Evolutionary conservation across 2,888 invertebrate genomes (phyloP), one percentile per base, ranked within the genome.

Genomic region (Leucophenga maculata): DNA sequence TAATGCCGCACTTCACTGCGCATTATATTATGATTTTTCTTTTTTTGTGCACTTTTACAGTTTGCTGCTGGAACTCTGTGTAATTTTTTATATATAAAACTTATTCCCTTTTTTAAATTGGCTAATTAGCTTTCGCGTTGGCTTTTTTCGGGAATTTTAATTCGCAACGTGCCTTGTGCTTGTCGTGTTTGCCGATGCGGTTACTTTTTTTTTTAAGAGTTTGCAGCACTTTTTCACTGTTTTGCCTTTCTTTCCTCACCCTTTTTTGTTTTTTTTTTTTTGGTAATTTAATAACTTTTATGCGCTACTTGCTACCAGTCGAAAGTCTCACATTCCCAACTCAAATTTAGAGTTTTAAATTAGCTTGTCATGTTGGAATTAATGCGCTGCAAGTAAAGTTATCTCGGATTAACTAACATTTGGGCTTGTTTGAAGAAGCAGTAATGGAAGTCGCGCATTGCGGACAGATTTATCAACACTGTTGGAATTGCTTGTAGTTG

Each of bases 121-220:
- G 72, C 80, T 81, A 81, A 81, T 81, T 83, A 81, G 77, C 76
- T 76, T 74, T 72, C 76, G 72, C 69, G 32, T 46, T 57, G 13
- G 62, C 54, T 14, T 67, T 52, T 67, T 65, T 22, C 39, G 20
- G 14, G 44, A 1, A 16, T 69, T 75, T 73, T 77, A 76, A 74
- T 72, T 72, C 74, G 69, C 74, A 64, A 65, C 68, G 67, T 55
- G 70, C 64, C 67, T 26, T 22, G 64, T 55, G 59, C 68, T 69
- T 67, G 65, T 67, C 65, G 64, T 55, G 60, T 60, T 60, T 60
- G 16, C 31, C n/a, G 39, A 14, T 39, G 20, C 14, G 62, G 62
- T 46, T 46, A 13, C 11, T 62, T 59, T 31, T 31, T 31, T 26
- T 39, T 39, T 60, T 60, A n/a, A 11, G 18, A 50, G n/a, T 60